phyloP scores from a whole-genome alignment of 2,888 invertebrate species.

The Caenorhabditis sp. region DNA sequence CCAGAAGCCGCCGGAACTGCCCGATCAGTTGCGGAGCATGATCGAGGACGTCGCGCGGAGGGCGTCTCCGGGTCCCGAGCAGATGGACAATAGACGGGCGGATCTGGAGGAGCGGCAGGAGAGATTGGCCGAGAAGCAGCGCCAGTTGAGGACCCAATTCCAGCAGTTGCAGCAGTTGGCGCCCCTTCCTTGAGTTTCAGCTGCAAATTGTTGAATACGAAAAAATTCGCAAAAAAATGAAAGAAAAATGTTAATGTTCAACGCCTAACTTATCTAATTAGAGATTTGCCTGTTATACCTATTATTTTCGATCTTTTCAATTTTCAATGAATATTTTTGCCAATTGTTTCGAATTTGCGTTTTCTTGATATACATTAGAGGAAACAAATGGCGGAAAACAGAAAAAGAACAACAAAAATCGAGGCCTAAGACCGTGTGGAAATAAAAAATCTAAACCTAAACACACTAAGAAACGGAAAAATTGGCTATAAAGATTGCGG shows the following conservation, averaged over 20 bases:
- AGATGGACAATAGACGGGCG: conserved; percentile 54
- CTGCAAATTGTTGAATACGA: not conserved
- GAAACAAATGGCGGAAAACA: no score
- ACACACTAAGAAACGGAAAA: not conserved
- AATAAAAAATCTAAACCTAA: not conserved
- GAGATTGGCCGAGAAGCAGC: conserved; percentile 70
- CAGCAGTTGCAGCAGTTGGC: conserved; percentile 68
- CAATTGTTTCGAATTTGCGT: no score
- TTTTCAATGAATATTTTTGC: no score
- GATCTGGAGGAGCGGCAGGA: conserved; percentile 69
- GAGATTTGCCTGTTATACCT: no score
- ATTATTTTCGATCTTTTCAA: no score
- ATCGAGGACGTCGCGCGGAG: conserved; percentile 63
- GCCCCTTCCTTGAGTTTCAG: conserved; percentile 45
- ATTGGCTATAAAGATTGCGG: conserved; percentile 46
- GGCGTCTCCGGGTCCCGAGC: conserved; percentile 55
- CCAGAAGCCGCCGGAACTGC: conserved; percentile 61
- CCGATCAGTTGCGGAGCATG: conserved; percentile 57
- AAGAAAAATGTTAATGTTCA: not conserved
- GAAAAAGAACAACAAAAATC: not conserved
- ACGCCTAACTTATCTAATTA: not conserved
- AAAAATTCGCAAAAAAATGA: not conserved
- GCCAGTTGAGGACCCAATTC: conserved; percentile 68
- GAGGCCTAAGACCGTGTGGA: no score
- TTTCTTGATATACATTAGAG: no score